phyloP scores from a whole-genome alignment of 2,797 vertebrate genomes.

The Ptychobarbus kaznakovi region DNA sequence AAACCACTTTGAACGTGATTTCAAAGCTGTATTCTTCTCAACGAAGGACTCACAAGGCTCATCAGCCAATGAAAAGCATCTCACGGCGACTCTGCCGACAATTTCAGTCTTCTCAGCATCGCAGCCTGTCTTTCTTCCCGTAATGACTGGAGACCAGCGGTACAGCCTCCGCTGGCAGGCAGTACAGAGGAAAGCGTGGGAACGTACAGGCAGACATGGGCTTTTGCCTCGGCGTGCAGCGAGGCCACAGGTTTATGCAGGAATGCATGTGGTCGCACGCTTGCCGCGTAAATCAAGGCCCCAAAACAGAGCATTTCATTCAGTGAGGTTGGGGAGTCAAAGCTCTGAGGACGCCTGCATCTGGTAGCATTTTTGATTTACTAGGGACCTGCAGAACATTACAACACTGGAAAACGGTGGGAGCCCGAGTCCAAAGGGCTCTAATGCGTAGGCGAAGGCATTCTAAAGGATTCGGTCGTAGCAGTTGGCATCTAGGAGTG shows the following conservation, averaged over 20 bases:
- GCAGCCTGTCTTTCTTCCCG: slow-evolving; percentile 32
- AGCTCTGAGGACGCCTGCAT: slow-evolving; percentile 71
- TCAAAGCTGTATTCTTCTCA: slow-evolving; percentile 32
- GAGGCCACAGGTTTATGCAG: slow-evolving; percentile 60
- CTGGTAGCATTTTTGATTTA: slow-evolving; percentile 78
- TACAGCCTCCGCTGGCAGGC: slow-evolving; percentile 25
- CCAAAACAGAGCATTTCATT: slow-evolving; percentile 61
- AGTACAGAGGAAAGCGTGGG: slow-evolving; percentile 59
- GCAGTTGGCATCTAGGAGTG: slow-evolving; percentile 53
- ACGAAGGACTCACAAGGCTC: slow-evolving; percentile 12
- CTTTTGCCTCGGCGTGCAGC: slow-evolving; percentile 33
- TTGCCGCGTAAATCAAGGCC: slow-evolving; percentile 63
- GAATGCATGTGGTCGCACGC: slow-evolving; percentile 62
- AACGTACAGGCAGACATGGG: slow-evolving; percentile 41
- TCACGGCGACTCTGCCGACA: neutral
- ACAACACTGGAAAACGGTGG: slow-evolving; percentile 69
- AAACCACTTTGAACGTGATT: slow-evolving; percentile 19
- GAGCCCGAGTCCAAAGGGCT: slow-evolving; percentile 70
- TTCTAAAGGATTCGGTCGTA: slow-evolving; percentile 39
- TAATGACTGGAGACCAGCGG: slow-evolving; percentile 31
- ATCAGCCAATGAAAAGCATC: slow-evolving; percentile 26
- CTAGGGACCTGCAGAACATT: slow-evolving; percentile 76
- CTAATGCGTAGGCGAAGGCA: slow-evolving; percentile 21
- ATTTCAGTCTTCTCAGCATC: slow-evolving; percentile 14
- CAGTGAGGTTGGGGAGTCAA: slow-evolving; percentile 52